These are phyloP conservation scores for Polyommatus iphigenia DNA, from an alignment of 2,888 invertebrate species.

Conservation along the genomic window DNA sequence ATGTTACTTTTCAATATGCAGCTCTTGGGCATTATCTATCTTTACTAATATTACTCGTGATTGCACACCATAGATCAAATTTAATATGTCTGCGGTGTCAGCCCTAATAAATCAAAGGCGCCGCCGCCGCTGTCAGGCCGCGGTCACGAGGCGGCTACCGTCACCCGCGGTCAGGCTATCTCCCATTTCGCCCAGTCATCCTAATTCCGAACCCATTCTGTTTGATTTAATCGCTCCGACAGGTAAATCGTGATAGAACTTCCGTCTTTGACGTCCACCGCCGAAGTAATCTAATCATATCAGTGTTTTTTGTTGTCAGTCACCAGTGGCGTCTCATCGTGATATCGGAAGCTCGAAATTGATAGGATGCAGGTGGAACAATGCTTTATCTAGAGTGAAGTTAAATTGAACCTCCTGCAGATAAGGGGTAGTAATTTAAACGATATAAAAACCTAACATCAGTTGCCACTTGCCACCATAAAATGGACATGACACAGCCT, in stretches of 20 bases:
- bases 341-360: not conserved
- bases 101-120: conserved; percentile 47
- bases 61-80: not conserved
- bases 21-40: not conserved
- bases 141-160: conserved; percentile 44
- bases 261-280: conserved; percentile 30
- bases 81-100: conserved; percentile 35
- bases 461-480: too few relatives aligned
- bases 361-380: not conserved
- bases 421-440: not conserved
- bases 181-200: conserved; percentile 42
- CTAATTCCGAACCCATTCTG: conserved; percentile 32
- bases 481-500: too few relatives aligned
- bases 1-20: not conserved
- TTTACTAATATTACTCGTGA: not conserved
- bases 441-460: not conserved
- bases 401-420: not conserved
- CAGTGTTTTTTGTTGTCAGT: conserved; percentile 16
- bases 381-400: not conserved
- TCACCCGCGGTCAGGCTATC: conserved; percentile 38
- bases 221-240: conserved; percentile 31
- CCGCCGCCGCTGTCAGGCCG: conserved; percentile 42
- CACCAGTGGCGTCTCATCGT: conserved; percentile 9
- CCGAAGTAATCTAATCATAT: conserved; percentile 23
- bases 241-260: conserved; percentile 30